Evolutionary conservation across 2,113 vertebrate genomes (phyloP).

Genomic region (Silurus meridionalis): DNA sequence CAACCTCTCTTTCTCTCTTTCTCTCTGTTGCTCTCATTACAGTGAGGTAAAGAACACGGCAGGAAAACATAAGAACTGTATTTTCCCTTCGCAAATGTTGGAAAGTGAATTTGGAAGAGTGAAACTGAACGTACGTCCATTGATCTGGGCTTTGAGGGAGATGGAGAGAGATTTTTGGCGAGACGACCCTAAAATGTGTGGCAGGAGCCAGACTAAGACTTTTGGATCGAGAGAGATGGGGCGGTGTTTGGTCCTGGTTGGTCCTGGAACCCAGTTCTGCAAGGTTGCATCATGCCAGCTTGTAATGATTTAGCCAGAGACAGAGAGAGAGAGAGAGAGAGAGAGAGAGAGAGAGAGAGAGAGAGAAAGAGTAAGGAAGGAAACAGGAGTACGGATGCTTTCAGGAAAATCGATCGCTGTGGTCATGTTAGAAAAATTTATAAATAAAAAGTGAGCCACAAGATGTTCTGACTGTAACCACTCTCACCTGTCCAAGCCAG

Average conservation of each 20-base stretch:
- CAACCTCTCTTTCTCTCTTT: too few species aligned
- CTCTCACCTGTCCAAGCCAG: not conserved
- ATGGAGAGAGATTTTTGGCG: not conserved
- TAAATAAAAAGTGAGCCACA: not conserved
- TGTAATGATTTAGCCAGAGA: not conserved
- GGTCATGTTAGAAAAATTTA: not conserved
- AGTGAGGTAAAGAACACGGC: not conserved
- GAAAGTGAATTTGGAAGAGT: not conserved
- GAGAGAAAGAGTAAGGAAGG: not conserved
- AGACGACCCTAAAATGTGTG: not conserved
- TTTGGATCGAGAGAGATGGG: constrained; percentile 2
- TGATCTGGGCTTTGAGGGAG: constrained; percentile 9
- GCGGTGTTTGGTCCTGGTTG: not conserved
- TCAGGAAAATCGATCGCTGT: not conserved
- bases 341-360: not conserved
- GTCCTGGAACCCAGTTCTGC: not conserved
- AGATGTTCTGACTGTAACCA: not conserved
- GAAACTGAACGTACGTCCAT: constrained; percentile 3
- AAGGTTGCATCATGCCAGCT: not conserved
- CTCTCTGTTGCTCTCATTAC: not conserved
- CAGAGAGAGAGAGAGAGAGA: not conserved
- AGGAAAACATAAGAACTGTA: not conserved
- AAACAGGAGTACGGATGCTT: not conserved
- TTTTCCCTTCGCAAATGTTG: constrained; percentile 2
- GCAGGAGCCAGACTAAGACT: not conserved